Conservation (phyloP, 92 coral and sea anemone genomes). For the Actinernus sp. region DNA sequence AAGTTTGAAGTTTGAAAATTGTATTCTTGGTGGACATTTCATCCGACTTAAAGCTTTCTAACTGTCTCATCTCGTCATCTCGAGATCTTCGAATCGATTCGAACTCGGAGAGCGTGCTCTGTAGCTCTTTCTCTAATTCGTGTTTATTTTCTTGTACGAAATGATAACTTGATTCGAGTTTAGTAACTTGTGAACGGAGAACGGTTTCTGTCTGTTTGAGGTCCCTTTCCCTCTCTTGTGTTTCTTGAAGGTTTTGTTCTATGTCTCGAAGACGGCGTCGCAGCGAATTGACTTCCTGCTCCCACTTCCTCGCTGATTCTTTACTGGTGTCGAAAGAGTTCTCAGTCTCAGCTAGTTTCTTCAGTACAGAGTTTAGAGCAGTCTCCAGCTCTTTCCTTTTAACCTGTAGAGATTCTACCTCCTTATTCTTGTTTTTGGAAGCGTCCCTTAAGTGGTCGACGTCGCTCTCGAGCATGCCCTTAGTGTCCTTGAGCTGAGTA, state of each 20-base stretch:
- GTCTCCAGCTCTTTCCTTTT: conserved; percentile 65
- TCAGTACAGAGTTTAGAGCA: conserved; percentile 53
- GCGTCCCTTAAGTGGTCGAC: conserved; percentile 44
- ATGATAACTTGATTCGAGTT: conserved; percentile 73
- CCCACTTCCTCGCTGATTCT: conserved; percentile 36
- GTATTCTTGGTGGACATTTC: conserved; percentile 54
- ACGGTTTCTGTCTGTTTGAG: conserved; percentile 66
- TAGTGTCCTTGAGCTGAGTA: conserved; percentile 62
- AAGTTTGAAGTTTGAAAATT: conserved; percentile 67
- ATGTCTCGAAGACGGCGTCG: conserved; percentile 46
- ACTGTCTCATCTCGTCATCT: conserved; percentile 76
- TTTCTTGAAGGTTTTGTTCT: conserved; percentile 57
- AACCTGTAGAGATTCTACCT: conserved; percentile 66
- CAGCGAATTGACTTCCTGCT: conserved; percentile 54
- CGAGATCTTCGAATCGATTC: conserved; percentile 56
- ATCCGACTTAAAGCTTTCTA: conserved; percentile 60
- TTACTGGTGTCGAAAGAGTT: conserved; percentile 32
- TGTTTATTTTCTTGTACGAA: conserved; percentile 61
- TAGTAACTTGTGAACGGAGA: conserved; percentile 66
- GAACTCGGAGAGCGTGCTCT: conserved; percentile 61
- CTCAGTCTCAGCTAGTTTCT: conserved; percentile 55
- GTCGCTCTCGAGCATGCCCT: conserved; percentile 62
- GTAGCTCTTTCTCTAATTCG: conserved; percentile 74
- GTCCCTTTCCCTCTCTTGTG: conserved; percentile 74
- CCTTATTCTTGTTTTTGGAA: conserved; percentile 57